Evolutionary conservation across 2,797 vertebrate species (phyloP).

Genomic region (Liparis tanakae): DNA sequence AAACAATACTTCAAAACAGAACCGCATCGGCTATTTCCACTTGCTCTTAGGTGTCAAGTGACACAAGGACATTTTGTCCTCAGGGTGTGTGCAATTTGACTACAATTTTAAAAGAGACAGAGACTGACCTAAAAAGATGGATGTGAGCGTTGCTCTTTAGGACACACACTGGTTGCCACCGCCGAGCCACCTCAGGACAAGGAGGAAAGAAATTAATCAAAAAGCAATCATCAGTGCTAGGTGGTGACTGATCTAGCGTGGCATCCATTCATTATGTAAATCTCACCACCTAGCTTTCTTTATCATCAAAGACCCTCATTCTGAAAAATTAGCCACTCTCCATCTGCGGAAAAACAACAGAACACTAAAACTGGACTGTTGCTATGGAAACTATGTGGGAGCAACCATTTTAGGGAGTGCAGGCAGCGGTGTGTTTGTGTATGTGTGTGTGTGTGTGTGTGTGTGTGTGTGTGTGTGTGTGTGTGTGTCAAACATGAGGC

Average conservation of each 20-base stretch:
- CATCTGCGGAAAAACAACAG: slow-evolving; percentile 74
- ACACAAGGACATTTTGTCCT: slow-evolving; percentile 39
- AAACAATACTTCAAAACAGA: slow-evolving; percentile 36
- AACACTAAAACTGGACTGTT: slow-evolving; percentile 80
- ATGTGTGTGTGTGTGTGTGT: slow-evolving; percentile 3
- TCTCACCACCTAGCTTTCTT: slow-evolving; percentile 75
- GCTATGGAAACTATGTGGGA: slow-evolving; percentile 82
- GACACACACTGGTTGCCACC: slow-evolving; percentile 53
- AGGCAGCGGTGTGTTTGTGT: slow-evolving; percentile 18
- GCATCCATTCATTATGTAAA: slow-evolving; percentile 81
- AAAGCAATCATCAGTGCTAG: slow-evolving; percentile 74
- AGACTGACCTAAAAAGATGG: slow-evolving; percentile 65
- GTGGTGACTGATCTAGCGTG: slow-evolving; percentile 73
- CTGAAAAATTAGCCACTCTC: slow-evolving; percentile 78
- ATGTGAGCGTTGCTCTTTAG: slow-evolving; percentile 50
- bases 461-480: not conserved
- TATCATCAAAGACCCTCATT: slow-evolving; percentile 82
- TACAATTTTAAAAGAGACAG: slow-evolving; percentile 55
- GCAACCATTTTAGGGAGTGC: slow-evolving; percentile 72
- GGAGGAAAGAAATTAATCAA: slow-evolving; percentile 68
- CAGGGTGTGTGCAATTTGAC: slow-evolving; percentile 39
- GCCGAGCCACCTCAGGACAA: slow-evolving; percentile 52
- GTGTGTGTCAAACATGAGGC: not conserved
- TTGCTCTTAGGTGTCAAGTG: slow-evolving; percentile 26
- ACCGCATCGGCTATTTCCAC: slow-evolving; percentile 9